phyloP scores from a whole-genome alignment of 1,140 invertebrate species.

The Lordiphosa stackelbergi region DNA sequence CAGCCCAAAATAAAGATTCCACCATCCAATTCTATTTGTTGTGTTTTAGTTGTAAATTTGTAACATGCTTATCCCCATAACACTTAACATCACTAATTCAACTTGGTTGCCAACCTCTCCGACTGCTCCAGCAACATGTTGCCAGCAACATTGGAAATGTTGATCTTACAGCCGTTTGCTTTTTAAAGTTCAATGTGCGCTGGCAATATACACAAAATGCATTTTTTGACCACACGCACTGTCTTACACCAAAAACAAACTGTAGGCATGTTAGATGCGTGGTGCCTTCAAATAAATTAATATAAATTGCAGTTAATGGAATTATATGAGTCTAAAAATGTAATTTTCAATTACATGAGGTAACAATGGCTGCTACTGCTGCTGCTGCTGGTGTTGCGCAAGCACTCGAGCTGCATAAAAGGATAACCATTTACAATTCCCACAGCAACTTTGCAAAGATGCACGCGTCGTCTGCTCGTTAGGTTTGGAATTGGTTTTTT shows the following conservation, averaged over 20 bases:
- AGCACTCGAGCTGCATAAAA: constrained; percentile 57
- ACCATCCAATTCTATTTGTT: too few relatives aligned
- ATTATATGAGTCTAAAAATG: constrained; percentile 34
- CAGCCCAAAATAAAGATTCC: too few relatives aligned
- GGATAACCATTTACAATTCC: constrained; percentile 69
- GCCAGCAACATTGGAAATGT: constrained; percentile 1
- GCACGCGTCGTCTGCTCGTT: constrained; percentile 65
- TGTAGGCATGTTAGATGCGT: constrained; percentile 26
- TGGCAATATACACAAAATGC: constrained; percentile 1
- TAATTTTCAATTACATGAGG: constrained; percentile 62
- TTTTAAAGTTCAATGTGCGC: constrained; percentile 55
- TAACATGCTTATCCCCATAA: too few relatives aligned
- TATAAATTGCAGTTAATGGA: constrained; percentile 64
- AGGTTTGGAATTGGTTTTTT: constrained; percentile 37
- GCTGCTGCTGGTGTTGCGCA: constrained; percentile 50
- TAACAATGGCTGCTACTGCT: constrained; percentile 29
- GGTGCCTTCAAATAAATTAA: constrained; percentile 61
- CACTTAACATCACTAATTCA: too few relatives aligned
- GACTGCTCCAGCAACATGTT: too few relatives aligned
- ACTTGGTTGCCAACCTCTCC: too few relatives aligned
- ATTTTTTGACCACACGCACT: constrained; percentile 17
- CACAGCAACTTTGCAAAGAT: constrained; percentile 66
- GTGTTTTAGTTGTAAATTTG: too few relatives aligned
- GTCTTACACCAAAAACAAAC: too few relatives aligned
- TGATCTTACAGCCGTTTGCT: constrained; percentile 2